Evolutionary conservation across 2,888 invertebrate genomes (phyloP), one percentile per base, ranked within the genome.

Genomic region (Agrypnus murinus): DNA sequence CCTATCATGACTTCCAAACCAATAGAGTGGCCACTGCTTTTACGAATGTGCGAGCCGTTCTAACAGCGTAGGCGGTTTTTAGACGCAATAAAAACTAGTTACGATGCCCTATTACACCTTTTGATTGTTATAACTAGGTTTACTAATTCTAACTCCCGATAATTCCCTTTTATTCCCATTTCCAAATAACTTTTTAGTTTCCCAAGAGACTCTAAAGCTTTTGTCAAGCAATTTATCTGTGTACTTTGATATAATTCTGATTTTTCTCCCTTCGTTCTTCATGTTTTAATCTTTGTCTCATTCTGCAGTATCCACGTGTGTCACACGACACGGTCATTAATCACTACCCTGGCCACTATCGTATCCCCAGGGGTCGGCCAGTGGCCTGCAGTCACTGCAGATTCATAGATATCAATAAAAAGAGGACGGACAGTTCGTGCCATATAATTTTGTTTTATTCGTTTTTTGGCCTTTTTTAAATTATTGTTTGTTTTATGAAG

Each of bases 271-370:
- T 17, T 60, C 50, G 8, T 62, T 58, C 32, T 69, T 57, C 48
- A 46, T 57, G 64, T 68, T 67, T 68, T 71, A 71, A 65, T 71
- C 71, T 70, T 66, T 72, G 66, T 69, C 68, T 72, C 68, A 69
- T 74, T 69, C 67, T 69, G 68, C 70, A 67, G 67, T 70, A 72
- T 65, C 70, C 74, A 64, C 68, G 62, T 58, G 71, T 70, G 74
- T 74, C 72, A 74, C 72, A 72, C 65, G 69, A 55, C 62, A 50
- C 45, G 32, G 34, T 48, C 73, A 75, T 75, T 75, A 73, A 75
- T 75, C 74, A 75, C 74, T 66, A 38, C 55, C 50, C 60, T 50
- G 57, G 62, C 59, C 53, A 71, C 71, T 62, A 62, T 62, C 65
- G 38, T 48, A 65, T 71, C 65, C 66, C 62, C 55, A 65, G 58